Percentiles rank a stretch among this genome's conserved stretches.
These are phyloP conservation scores for Oryzias woworae DNA, from an alignment of 2,113 vertebrate species.

Conservation along the genomic window DNA sequence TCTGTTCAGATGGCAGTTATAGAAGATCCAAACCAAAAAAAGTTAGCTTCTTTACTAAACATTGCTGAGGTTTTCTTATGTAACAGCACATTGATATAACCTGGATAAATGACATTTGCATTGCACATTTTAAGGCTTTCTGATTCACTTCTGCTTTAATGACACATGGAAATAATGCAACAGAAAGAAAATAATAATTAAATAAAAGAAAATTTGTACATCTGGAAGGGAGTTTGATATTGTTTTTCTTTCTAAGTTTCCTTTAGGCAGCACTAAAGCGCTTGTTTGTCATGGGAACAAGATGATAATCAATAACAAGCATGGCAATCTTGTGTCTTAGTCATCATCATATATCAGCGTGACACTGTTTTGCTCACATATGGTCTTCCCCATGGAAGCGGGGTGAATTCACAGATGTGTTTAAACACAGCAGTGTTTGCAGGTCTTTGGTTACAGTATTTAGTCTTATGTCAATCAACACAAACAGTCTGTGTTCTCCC, in stretches of 20 bases:
- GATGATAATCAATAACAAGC: conserved; percentile 4
- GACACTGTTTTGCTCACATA: conserved; percentile 1
- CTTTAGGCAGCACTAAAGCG: too few relatives aligned
- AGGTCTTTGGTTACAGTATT: conserved; percentile 25
- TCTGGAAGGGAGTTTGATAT: too few relatives aligned
- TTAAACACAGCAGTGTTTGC: conserved; percentile 5
- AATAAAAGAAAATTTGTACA: too few relatives aligned
- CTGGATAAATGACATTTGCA: background rate
- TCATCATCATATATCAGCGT: background rate
- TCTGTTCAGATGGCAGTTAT: conserved; percentile 72
- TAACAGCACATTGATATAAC: conserved; percentile 4
- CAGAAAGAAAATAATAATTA: too few relatives aligned
- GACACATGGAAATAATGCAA: too few relatives aligned
- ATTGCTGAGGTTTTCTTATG: conserved; percentile 12
- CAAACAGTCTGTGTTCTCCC: conserved; percentile 66
- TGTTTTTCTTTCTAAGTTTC: too few relatives aligned
- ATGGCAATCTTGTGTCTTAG: background rate
- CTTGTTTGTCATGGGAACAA: background rate
- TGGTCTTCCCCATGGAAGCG: background rate
- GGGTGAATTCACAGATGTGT: background rate
- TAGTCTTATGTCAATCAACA: conserved; percentile 65
- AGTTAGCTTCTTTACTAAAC: conserved; percentile 34
- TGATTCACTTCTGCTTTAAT: too few relatives aligned
- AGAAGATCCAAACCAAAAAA: conserved; percentile 20
- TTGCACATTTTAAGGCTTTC: background rate